Conservation (phyloP, 2,888 invertebrate genomes). For the Argyresthia albistria region DNA sequence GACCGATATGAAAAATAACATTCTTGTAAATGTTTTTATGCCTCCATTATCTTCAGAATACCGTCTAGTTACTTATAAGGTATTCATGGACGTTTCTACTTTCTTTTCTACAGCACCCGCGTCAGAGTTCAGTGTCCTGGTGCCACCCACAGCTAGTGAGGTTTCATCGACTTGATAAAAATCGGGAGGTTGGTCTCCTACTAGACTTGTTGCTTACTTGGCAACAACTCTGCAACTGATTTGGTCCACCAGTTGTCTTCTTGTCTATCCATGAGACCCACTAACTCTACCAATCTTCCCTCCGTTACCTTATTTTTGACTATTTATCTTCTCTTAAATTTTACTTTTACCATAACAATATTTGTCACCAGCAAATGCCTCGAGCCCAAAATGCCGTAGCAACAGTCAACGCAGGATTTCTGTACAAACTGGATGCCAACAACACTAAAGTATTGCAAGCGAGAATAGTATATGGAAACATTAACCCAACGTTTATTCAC, state of each 20-base stretch:
- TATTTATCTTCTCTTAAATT: too few relatives aligned
- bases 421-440: conserved; percentile 64
- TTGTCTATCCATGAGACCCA: too few relatives aligned
- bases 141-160: too few relatives aligned
- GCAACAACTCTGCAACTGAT: too few relatives aligned
- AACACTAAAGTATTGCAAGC: conserved; percentile 49
- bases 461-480: conserved; percentile 73
- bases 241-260: too few relatives aligned
- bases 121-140: too few relatives aligned
- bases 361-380: conserved; percentile 75
- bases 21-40: neutral
- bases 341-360: neutral
- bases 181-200: too few relatives aligned
- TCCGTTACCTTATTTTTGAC: too few relatives aligned
- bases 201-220: too few relatives aligned
- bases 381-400: conserved; percentile 82
- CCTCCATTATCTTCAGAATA: conserved; percentile 24
- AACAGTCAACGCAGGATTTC: conserved; percentile 81
- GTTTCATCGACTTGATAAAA: too few relatives aligned
- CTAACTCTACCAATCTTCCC: too few relatives aligned
- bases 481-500: conserved; percentile 51
- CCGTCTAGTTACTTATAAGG: conserved; percentile 32
- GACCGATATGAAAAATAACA: neutral
- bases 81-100: conserved; percentile 11
- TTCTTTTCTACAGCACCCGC: too few relatives aligned